A percentile compares a stretch with the other conserved stretches of the same genome.
Evolutionary conservation across 1,140 invertebrate species (phyloP).

Genomic region (Chironomus striatipennis): DNA sequence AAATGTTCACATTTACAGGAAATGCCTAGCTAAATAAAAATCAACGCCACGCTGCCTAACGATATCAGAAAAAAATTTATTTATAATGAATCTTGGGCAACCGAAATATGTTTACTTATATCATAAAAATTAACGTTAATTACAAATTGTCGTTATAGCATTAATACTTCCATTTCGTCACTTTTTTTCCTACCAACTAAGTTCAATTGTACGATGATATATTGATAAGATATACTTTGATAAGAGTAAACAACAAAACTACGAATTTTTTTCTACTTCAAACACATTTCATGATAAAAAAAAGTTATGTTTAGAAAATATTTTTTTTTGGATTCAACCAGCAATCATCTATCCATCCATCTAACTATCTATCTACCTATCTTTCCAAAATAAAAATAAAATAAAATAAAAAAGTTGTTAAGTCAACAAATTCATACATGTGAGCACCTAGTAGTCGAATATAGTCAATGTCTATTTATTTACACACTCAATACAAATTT

Average conservation of each 20-base stretch:
- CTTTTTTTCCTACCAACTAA: neutral
- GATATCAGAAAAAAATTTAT: neutral
- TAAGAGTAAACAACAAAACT: constrained; percentile 23
- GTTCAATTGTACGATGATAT: constrained; percentile 13
- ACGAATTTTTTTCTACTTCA: neutral
- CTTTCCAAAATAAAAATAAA: too few species aligned
- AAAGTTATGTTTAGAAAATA: neutral
- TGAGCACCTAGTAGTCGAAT: neutral
- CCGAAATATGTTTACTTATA: neutral
- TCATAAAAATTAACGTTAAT: constrained; percentile 17
- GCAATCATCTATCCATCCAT: neutral
- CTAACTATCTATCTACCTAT: neutral
- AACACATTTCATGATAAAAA: constrained; percentile 2
- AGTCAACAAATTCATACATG: neutral
- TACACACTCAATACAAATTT: neutral
- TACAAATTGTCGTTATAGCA: constrained; percentile 17
- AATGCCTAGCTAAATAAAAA: neutral
- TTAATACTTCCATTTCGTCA: neutral
- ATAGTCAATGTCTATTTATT: constrained; percentile 17
- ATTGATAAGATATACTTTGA: constrained; percentile 18
- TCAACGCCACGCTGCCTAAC: neutral
- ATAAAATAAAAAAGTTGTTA: neutral
- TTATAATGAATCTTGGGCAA: constrained; percentile 2
- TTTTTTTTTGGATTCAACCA: neutral
- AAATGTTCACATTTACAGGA: too few species aligned